Conservation (phyloP, 2,797 vertebrate species). For the Chrosomus eos region DNA sequence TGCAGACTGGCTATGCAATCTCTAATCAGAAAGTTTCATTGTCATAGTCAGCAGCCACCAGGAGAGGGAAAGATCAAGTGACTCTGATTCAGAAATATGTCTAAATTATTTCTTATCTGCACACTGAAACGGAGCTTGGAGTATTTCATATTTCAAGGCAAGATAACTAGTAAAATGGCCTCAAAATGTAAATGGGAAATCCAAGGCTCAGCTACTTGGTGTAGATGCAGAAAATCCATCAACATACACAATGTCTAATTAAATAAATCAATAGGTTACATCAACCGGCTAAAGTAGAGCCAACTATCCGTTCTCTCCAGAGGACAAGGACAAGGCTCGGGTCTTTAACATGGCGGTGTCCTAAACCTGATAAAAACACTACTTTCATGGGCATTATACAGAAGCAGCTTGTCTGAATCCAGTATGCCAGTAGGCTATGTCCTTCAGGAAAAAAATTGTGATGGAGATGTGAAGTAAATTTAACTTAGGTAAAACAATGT, state of each 20-base stretch:
- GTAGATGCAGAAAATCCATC: neutral
- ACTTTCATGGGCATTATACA: neutral
- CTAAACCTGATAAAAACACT: neutral
- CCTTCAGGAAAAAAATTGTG: neutral
- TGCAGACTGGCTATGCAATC: neutral
- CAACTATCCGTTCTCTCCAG: neutral
- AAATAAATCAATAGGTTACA: slow-evolving; percentile 12
- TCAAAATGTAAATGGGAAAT: neutral
- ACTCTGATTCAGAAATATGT: neutral
- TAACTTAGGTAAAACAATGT: neutral
- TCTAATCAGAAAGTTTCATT: neutral
- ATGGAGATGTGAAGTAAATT: no score
- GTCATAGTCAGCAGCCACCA: neutral
- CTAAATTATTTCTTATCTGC: neutral
- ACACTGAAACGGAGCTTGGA: neutral
- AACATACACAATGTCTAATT: neutral
- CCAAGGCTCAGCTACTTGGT: neutral
- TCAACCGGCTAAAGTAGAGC: neutral
- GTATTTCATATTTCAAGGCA: neutral
- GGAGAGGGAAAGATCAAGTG: neutral
- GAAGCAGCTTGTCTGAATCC: neutral
- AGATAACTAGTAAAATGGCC: neutral
- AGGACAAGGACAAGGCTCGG: neutral
- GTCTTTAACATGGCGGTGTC: neutral
- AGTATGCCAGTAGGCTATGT: neutral